Evolutionary conservation across 2,888 invertebrate species (phyloP).

Genomic region (Agrilus mali): DNA sequence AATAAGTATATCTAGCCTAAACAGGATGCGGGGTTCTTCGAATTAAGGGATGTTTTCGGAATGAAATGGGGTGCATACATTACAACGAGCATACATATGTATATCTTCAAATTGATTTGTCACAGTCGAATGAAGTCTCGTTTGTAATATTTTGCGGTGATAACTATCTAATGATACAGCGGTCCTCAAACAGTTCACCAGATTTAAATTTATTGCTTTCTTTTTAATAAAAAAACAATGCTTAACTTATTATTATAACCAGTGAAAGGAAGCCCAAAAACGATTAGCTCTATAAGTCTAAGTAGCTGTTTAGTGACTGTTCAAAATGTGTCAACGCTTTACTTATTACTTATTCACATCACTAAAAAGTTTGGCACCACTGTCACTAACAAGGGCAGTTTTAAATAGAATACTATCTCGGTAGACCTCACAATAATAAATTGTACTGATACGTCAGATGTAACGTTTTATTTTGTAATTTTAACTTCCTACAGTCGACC

Average conservation of each 20-base stretch:
- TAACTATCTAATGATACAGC: conserved; percentile 30
- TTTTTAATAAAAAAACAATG: too few relatives aligned
- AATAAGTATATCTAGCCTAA: conserved; percentile 14
- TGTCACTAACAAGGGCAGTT: conserved; percentile 1
- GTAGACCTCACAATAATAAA: too few relatives aligned
- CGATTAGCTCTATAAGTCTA: too few relatives aligned
- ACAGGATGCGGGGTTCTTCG: conserved; percentile 14
- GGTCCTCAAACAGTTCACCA: conserved; percentile 14
- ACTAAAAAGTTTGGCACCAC: conserved; percentile 1
- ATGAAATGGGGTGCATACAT: conserved; percentile 32
- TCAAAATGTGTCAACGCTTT: too few relatives aligned
- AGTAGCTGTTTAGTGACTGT: too few relatives aligned
- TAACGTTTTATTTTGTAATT: background rate
- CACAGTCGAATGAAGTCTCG: conserved; percentile 34
- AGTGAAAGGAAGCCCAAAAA: too few relatives aligned
- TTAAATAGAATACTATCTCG: background rate
- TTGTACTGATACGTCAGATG: too few relatives aligned
- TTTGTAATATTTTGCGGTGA: conserved; percentile 33
- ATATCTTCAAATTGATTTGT: conserved; percentile 40
- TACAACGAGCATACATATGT: conserved; percentile 34
- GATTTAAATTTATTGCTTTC: background rate
- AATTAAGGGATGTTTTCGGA: conserved; percentile 24
- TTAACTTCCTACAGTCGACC: background rate
- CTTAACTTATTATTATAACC: too few relatives aligned
- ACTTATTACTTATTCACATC: too few relatives aligned